A percentile compares a stretch with the other conserved stretches of the same genome.
These are phyloP conservation scores for Metopia argyrocephala DNA, from an alignment of 2,888 invertebrate species.

Conservation along the genomic window DNA sequence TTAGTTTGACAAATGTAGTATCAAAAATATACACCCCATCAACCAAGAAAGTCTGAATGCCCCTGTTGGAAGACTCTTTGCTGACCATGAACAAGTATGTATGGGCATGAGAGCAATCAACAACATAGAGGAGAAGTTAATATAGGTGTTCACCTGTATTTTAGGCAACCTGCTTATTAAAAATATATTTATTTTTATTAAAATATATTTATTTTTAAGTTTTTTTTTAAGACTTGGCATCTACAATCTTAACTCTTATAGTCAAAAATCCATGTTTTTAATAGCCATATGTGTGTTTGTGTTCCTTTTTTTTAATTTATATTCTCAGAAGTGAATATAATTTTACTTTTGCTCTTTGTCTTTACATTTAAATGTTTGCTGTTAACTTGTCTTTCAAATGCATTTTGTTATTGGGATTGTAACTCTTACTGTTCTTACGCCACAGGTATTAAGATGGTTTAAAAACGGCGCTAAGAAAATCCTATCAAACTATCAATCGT, in stretches of 20 bases:
- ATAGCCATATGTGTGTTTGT: conserved; percentile 3
- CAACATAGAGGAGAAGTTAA: conserved; percentile 12
- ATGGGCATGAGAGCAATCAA: neutral
- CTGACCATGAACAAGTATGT: too few relatives aligned
- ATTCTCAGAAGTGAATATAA: conserved; percentile 51
- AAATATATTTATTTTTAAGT: conserved; percentile 44
- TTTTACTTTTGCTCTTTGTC: conserved; percentile 16
- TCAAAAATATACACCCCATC: too few relatives aligned
- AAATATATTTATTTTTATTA: conserved; percentile 57
- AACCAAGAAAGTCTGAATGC: too few relatives aligned
- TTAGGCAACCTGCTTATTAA: conserved; percentile 56
- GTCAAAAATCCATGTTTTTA: conserved; percentile 14
- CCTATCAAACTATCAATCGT: conserved; percentile 53
- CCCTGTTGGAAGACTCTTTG: too few relatives aligned
- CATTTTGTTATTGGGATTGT: neutral
- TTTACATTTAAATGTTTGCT: neutral
- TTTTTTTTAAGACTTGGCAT: conserved; percentile 14
- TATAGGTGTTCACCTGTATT: conserved; percentile 45
- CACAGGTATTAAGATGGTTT: conserved; percentile 40
- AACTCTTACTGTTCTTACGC: conserved; percentile 22
- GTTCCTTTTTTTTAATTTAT: conserved; percentile 18
- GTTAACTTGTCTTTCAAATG: conserved; percentile 32
- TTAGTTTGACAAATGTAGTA: too few relatives aligned
- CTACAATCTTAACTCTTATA: too few relatives aligned
- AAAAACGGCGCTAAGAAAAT: conserved; percentile 57